Evolutionary conservation across 2,113 vertebrate genomes (phyloP), one percentile per base, ranked within the genome.

Genomic region (Lamprologus sp.): DNA sequence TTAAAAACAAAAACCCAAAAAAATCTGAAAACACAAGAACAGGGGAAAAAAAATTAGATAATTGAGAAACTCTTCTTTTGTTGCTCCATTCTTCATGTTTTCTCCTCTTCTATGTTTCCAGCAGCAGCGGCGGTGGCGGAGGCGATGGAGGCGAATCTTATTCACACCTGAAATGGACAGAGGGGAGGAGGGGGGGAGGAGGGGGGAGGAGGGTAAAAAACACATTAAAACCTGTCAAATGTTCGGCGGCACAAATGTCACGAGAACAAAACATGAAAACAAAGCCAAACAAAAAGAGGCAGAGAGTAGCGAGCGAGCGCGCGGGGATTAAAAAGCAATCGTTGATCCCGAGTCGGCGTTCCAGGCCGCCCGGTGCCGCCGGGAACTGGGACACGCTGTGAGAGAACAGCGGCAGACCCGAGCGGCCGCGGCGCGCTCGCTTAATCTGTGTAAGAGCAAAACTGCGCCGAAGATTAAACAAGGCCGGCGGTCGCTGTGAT

Each of bases 381-480:
- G 73, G 87, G 86, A 93, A 92, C 81, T 93, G 84, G 90, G 91
- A 87, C 92, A 91, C 65, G 13, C 85, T 89, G 87, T 87, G 90
- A 90, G 89, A 92, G 86, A 53, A 84, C n/a, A 23, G 81, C 12
- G 28, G 42, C 81, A 19, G 81, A 45, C 31, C 82, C 31, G 79
- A 79, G 19, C 45, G n/a, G 75, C 81, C 63, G 63, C 28, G 13
- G 7, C 73, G n/a, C 79, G 4, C 60, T 4, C 33, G 12, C 54
- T 86, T 88, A 88, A 90, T 90, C 83, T 79, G n/a, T 2, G 70
- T 19, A 12, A 79, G 85, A 89, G 85, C 45, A 63, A 81, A 84
- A 70, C 37, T 14, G 85, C n/a, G 83, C n/a, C 63, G 35, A 58
- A 89, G 60, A 87, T 85, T 91, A 85, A 87, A 89, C 21, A 17